Conservation (phyloP, 2,113 vertebrate species). For the Psilopsiagon aurifrons region DNA sequence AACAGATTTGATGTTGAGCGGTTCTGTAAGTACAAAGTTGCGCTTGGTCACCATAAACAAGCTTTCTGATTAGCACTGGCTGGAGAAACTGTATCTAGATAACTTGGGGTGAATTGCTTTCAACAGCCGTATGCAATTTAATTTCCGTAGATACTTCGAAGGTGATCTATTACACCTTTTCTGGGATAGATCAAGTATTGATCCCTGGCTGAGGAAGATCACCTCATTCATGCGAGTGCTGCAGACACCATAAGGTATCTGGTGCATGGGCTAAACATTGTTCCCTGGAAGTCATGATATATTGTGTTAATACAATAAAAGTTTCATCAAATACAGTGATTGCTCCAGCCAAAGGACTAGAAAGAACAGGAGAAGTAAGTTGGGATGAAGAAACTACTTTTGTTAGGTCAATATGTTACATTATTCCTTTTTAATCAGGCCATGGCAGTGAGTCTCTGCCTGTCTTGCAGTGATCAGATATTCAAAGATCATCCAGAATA, state of each 20-base stretch:
- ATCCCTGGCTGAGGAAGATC: neutral
- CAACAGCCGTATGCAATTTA: conserved; percentile 20
- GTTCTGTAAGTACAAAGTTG: neutral
- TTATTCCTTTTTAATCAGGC: conserved; percentile 37
- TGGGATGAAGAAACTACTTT: conserved; percentile 43
- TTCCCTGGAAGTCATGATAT: neutral
- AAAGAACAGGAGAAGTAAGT: neutral
- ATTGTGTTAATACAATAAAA: neutral
- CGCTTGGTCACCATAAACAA: neutral
- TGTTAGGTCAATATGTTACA: conserved; percentile 16
- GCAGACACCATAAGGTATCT: neutral
- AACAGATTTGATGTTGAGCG: neutral
- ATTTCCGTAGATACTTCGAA: neutral
- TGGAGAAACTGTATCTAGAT: conserved; percentile 18
- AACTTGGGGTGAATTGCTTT: conserved; percentile 40
- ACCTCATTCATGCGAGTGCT: neutral
- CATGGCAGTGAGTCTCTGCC: neutral
- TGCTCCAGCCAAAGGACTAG: neutral
- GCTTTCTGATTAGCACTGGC: neutral
- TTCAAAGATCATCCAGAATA: conserved; percentile 39
- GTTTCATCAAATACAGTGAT: neutral
- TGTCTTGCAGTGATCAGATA: neutral
- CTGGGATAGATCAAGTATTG: neutral
- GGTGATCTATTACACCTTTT: neutral
- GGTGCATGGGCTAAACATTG: neutral